phyloP scores from a whole-genome alignment of 2,113 vertebrate species.

The Lophochroa leadbeateri region DNA sequence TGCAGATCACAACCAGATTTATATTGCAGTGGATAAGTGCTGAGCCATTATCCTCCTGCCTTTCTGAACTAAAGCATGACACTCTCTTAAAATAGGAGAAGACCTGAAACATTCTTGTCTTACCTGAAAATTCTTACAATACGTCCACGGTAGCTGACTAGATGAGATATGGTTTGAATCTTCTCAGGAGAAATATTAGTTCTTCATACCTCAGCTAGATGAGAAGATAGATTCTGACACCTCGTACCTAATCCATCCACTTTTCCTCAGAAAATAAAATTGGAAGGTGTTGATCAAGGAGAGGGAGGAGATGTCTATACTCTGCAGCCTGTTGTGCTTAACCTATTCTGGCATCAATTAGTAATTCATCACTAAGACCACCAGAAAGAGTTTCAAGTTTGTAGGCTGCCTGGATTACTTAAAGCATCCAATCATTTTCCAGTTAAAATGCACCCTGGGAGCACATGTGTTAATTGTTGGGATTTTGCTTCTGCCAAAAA shows the following conservation, averaged over 20 bases:
- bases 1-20: not conserved
- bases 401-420: not conserved
- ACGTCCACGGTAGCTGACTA: not conserved
- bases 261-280: not conserved
- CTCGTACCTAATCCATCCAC: not conserved
- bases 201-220: not conserved
- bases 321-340: not conserved
- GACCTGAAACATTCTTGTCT: not conserved
- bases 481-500: conserved; percentile 35
- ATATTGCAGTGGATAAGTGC: not conserved
- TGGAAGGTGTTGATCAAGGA: not conserved
- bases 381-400: not conserved
- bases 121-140: not conserved
- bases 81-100: not conserved
- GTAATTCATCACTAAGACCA: not conserved
- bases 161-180: not conserved
- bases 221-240: not conserved
- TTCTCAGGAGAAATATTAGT: not conserved
- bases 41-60: not conserved
- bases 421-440: not conserved
- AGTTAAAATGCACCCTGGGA: conserved; percentile 31
- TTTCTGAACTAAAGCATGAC: not conserved
- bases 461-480: not conserved
- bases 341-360: not conserved
- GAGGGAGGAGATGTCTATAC: not conserved